A percentile compares a stretch with the other conserved stretches of the same genome.
phyloP scores from a whole-genome alignment of 2,888 invertebrate genomes.

The Ethmia dodecea region DNA sequence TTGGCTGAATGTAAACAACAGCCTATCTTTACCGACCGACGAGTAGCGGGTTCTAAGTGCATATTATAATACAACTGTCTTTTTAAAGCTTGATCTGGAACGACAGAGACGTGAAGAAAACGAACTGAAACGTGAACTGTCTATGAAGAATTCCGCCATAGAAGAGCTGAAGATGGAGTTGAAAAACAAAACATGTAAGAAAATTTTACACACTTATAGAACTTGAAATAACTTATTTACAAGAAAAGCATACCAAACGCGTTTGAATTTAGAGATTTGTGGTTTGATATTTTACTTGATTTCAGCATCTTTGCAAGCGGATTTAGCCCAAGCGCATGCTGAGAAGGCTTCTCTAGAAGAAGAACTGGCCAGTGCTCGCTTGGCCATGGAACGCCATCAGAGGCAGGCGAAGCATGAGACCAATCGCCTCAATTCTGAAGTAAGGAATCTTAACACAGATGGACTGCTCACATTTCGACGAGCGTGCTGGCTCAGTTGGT shows the following conservation, averaged over 20 bases:
- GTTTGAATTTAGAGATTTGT: too few species aligned
- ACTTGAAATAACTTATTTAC: too few species aligned
- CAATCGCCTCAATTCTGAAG: constrained; percentile 85
- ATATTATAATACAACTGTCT: too few species aligned
- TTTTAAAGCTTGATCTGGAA: constrained; percentile 82
- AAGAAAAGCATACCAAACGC: too few species aligned
- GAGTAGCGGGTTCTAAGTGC: too few species aligned
- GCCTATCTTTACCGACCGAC: too few species aligned
- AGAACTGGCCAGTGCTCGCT: constrained; percentile 84
- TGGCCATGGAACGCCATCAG: constrained; percentile 83
- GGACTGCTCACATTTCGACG: too few species aligned
- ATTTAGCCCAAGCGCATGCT: constrained; percentile 84
- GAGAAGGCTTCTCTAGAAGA: constrained; percentile 89
- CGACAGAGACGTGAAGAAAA: constrained; percentile 86
- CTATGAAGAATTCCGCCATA: constrained; percentile 84
- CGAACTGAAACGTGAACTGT: constrained; percentile 86
- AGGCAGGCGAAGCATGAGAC: constrained; percentile 87
- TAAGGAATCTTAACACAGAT: constrained; percentile 31
- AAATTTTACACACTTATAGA: too few species aligned
- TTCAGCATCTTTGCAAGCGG: constrained; percentile 85
- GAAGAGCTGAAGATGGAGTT: constrained; percentile 89
- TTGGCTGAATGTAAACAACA: too few species aligned
- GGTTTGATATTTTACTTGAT: too few species aligned
- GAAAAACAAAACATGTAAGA: constrained; percentile 83
- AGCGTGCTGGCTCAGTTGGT: too few species aligned